Percentiles rank a stretch among this genome's conserved stretches.
These are phyloP conservation scores for Acanthoscelides obtectus DNA, from an alignment of 2,888 invertebrate genomes.

Conservation along the genomic window DNA sequence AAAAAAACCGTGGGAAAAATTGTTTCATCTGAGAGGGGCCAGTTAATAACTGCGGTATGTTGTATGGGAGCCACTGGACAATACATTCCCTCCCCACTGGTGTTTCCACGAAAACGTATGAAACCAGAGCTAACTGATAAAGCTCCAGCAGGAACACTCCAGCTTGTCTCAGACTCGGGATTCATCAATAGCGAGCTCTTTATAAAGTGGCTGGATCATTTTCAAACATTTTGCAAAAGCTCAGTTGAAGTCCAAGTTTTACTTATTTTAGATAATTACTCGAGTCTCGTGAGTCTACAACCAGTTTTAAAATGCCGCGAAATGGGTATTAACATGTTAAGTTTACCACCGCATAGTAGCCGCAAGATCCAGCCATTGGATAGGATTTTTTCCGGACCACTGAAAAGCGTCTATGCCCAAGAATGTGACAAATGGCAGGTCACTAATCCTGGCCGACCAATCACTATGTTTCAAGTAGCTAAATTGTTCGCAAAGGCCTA, in stretches of 20 bases:
- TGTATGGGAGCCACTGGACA: neutral
- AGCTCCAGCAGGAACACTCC: conserved; percentile 5
- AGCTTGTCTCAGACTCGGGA: neutral
- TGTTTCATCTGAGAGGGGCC: neutral
- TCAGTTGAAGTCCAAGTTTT: conserved; percentile 7
- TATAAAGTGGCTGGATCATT: neutral
- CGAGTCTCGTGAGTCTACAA: neutral
- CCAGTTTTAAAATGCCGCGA: neutral
- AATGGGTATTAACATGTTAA: conserved; percentile 5
- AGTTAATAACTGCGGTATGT: neutral
- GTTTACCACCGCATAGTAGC: conserved; percentile 1
- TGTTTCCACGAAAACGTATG: conserved; percentile 9
- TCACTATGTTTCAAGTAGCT: conserved; percentile 9
- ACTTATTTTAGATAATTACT: conserved; percentile 6
- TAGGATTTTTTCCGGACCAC: neutral
- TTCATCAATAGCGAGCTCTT: conserved; percentile 2
- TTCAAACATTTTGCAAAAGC: conserved; percentile 5
- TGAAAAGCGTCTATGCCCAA: neutral
- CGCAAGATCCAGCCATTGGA: conserved; percentile 1
- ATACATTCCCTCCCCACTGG: conserved; percentile 7
- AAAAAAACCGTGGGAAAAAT: neutral
- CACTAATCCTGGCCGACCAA: conserved; percentile 1
- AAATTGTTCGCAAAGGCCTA: conserved; percentile 7
- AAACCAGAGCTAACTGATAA: conserved; percentile 3
- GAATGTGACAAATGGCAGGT: conserved; percentile 2